phyloP scores from a whole-genome alignment of 2,888 invertebrate genomes.

The Oxycera nigricornis region DNA sequence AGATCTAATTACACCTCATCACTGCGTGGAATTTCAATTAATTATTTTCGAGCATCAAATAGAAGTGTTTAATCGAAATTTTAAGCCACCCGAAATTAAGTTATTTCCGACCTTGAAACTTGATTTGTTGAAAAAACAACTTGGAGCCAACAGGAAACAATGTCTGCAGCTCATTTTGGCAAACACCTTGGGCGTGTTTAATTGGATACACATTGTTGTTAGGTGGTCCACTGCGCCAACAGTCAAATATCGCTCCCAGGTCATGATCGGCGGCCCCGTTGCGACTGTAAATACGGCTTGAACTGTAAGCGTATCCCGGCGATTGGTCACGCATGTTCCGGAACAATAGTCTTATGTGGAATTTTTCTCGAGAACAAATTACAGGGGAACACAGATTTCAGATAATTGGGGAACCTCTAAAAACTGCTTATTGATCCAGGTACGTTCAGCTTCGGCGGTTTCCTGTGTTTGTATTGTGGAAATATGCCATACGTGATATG shows the following conservation, averaged over 20 bases:
- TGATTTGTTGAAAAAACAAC: background rate
- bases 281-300: background rate
- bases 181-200: constrained; percentile 21
- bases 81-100: constrained; percentile 3
- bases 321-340: constrained; percentile 44
- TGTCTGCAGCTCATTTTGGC: constrained; percentile 11
- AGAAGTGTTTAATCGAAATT: background rate
- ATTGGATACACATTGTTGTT: constrained; percentile 30
- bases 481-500: too few relatives aligned
- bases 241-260: background rate
- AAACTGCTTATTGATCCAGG: too few relatives aligned
- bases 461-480: too few relatives aligned
- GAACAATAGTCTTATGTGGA: constrained; percentile 36
- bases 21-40: background rate
- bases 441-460: too few relatives aligned
- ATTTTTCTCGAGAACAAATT: background rate
- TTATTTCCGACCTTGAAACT: constrained; percentile 31
- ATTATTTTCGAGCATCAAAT: background rate
- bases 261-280: background rate
- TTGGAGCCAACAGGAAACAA: background rate
- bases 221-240: constrained; percentile 13
- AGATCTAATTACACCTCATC: constrained; percentile 6
- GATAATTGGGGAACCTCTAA: background rate
- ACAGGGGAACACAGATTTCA: background rate
- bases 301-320: constrained; percentile 42